phyloP scores from a whole-genome alignment of 2,113 vertebrate species.

The Arvicanthis niloticus region DNA sequence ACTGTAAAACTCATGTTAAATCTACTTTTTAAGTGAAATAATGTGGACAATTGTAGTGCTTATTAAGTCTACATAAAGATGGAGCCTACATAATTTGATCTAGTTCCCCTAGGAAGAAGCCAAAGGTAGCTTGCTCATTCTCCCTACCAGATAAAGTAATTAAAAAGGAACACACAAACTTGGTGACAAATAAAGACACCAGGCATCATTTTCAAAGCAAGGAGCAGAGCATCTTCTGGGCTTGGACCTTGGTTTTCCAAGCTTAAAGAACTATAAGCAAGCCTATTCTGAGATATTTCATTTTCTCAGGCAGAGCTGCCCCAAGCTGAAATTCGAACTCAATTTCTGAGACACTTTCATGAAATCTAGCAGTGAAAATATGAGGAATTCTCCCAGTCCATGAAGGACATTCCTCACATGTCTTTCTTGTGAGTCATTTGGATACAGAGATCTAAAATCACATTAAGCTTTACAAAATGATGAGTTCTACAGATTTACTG shows the following conservation, averaged over 20 bases:
- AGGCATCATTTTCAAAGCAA: background rate
- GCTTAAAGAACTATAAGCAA: background rate
- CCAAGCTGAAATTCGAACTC: background rate
- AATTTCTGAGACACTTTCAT: constrained; percentile 18
- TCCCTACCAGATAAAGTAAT: no score
- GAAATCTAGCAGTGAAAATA: constrained; percentile 12
- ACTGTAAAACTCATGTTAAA: background rate
- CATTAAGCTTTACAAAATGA: constrained; percentile 48
- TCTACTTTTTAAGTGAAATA: background rate
- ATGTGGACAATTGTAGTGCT: background rate
- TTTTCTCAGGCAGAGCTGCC: background rate
- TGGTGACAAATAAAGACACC: background rate
- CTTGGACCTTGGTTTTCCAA: background rate
- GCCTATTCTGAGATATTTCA: background rate
- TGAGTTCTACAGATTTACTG: constrained; percentile 40
- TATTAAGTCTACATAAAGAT: background rate
- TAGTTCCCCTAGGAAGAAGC: background rate
- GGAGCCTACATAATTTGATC: background rate
- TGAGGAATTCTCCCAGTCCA: background rate
- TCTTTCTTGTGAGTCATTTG: background rate
- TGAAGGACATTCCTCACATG: background rate
- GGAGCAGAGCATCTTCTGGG: background rate
- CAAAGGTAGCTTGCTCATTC: background rate
- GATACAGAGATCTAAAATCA: background rate
- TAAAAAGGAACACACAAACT: background rate